Evolutionary conservation across 2,888 invertebrate genomes (phyloP).

Genomic region (Bhutanitis thaidina): DNA sequence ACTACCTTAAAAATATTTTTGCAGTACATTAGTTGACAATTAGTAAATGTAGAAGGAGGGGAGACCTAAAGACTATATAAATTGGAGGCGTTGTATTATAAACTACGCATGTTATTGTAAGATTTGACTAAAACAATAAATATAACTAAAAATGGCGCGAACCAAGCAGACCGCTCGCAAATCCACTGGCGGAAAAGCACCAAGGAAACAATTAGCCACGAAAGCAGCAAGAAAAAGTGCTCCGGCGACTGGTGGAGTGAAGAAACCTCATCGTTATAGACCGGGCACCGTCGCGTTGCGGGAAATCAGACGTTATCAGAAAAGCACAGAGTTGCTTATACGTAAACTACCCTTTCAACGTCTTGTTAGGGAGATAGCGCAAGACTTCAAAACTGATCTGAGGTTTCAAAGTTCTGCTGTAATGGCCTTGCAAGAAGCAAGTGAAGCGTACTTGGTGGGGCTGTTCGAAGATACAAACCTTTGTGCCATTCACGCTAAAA

Average conservation of each 20-base stretch:
- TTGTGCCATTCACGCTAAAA: slow-evolving; percentile 85
- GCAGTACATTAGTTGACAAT: neutral
- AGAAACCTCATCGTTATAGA: slow-evolving; percentile 86
- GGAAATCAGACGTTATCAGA: slow-evolving; percentile 87
- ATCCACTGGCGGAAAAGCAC: slow-evolving; percentile 87
- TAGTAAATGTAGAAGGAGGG: neutral
- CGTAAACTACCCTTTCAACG: slow-evolving; percentile 86
- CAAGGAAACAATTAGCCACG: slow-evolving; percentile 84
- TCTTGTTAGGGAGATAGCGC: slow-evolving; percentile 86
- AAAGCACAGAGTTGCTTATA: slow-evolving; percentile 85
- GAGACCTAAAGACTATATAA: neutral
- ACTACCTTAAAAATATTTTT: neutral
- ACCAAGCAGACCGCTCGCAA: slow-evolving; percentile 88
- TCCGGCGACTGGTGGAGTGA: slow-evolving; percentile 86
- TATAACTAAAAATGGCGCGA: slow-evolving; percentile 79
- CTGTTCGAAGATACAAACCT: slow-evolving; percentile 88
- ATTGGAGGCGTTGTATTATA: neutral
- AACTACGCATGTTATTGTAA: neutral
- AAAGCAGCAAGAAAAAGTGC: slow-evolving; percentile 87
- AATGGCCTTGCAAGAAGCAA: slow-evolving; percentile 82
- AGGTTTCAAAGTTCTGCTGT: slow-evolving; percentile 86
- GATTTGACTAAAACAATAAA: slow-evolving; percentile 1
- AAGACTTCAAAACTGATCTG: slow-evolving; percentile 86
- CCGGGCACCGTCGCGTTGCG: slow-evolving; percentile 85
- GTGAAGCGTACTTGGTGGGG: slow-evolving; percentile 83